These are phyloP conservation scores for Sandelia bainsii DNA, from an alignment of 2,797 vertebrate genomes.

Conservation along the genomic window DNA sequence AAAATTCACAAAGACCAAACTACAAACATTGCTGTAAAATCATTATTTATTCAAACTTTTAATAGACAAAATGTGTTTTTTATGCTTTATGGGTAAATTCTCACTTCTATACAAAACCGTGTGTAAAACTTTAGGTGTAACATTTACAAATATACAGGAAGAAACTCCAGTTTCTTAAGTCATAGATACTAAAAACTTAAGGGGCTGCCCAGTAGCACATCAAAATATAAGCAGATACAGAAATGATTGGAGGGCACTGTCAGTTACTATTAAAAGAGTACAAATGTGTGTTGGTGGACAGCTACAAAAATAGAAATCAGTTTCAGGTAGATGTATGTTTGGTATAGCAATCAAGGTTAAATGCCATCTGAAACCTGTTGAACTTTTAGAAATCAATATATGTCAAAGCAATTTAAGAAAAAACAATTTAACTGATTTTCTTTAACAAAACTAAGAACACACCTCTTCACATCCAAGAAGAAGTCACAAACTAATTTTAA, in stretches of 20 bases:
- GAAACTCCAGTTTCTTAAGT: constrained; percentile 81
- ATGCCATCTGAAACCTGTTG: constrained; percentile 41
- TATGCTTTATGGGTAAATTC: constrained; percentile 93
- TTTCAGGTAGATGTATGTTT: constrained; percentile 70
- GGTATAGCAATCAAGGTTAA: constrained; percentile 64
- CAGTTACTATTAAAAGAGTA: constrained; percentile 61
- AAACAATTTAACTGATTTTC: constrained; percentile 23
- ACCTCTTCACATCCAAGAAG: constrained; percentile 25
- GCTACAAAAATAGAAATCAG: constrained; percentile 74
- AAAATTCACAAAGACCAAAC: not conserved
- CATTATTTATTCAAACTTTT: constrained; percentile 78
- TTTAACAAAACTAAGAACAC: constrained; percentile 20
- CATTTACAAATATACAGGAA: constrained; percentile 98
- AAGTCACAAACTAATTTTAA: constrained; percentile 32
- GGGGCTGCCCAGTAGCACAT: constrained; percentile 53
- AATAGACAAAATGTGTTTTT: constrained; percentile 81
- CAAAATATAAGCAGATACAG: constrained; percentile 44
- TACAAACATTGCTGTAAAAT: constrained; percentile 66
- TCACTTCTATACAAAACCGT: constrained; percentile 97
- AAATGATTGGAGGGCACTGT: constrained; percentile 42
- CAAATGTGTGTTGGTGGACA: constrained; percentile 57
- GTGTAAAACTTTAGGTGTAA: constrained; percentile 94
- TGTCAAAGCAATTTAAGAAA: constrained; percentile 30
- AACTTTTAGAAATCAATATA: constrained; percentile 44
- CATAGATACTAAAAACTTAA: constrained; percentile 39